Evolutionary conservation across 2,113 vertebrate genomes (phyloP), one percentile per base, ranked within the genome.

Genomic region (Cariama cristata): DNA sequence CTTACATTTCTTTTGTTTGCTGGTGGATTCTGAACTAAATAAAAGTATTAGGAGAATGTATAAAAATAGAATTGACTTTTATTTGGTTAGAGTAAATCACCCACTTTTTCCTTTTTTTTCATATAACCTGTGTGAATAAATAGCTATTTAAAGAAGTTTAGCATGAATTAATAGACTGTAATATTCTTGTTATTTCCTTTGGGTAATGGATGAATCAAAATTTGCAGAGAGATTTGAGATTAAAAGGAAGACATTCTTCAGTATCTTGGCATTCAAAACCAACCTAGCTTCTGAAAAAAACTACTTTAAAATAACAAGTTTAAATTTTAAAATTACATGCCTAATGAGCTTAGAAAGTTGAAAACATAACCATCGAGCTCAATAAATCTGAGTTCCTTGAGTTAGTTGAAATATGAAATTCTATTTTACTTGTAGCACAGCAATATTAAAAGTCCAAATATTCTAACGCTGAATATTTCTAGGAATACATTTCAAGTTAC

Each of bases 401-500:
- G n/a, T 90, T 89, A 95, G 74, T 32, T 93, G 85, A 85, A 94
- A 72, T 32, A 88, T 88, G 88, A 92, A 81, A 85, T 75, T 90
- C 69, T 97, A 84, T 92, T 88, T 96, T 95, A 86, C 35, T 95
- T 79, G 74, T 86, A 80, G 75, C 66, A 91, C n/a, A 91, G 81
- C 87, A 82, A 96, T 88, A 84, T 90, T 86, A 50, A 94, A 88
- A 88, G 49, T 87, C 74, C 91, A 72, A 62, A 76, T 94, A 86
- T 75, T 72, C 95, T 98, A 88, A 77, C 0, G 64, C 63, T 88
- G 90, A 91, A 55, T 94, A 96, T 88, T 96, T 93, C 95, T 96
- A 93, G 91, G 92, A 96, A 96, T 79, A 97, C 69, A 95, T 96
- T 97, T 98, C 97, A 98, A 97, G 96, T 98, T 95, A 85, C 96